Evolutionary conservation across 2,888 invertebrate genomes (phyloP), one percentile per base, ranked within the genome.

Genomic region (Altica lythri): DNA sequence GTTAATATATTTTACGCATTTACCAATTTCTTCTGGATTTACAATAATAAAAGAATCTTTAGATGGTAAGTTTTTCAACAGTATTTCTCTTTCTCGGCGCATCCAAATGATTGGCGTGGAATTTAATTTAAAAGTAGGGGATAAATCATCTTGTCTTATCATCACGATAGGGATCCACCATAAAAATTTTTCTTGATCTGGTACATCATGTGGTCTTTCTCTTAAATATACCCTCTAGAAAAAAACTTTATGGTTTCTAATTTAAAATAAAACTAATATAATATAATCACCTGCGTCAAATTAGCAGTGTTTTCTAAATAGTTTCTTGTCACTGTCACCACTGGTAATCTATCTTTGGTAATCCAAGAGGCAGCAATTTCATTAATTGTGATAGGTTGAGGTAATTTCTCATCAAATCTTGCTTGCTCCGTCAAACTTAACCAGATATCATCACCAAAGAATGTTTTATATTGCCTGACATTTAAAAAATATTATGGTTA

Each of bases 1-100:
- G n/a, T n/a, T n/a, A n/a, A n/a, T n/a, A n/a, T n/a, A n/a, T n/a
- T n/a, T n/a, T n/a, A n/a, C n/a, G 44, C 29, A 65, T 75, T 71
- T 69, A 87, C 89, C 90, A 58, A 90, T 90, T 78, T 92, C 91
- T 68, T 91, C 90, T 3, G 90, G 88, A 75, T 92, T 92, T 1
- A 91, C 80, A 49, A 92, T 86, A 42, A 92, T 81, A 68, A 90
- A 91, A 44, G 83, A 74, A 42, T 86, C 78, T 16, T 79, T 75
- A 0, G 68, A 72, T 0, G 87, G 84, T 65, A 86, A 75, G 50
- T 82, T 76, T 0, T 68, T 68, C 1, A 89, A 65, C 5, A 73
- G 78, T 1, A 84, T 68, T 48, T 84, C 79, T 27, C 78, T 79
- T 37, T 77, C 77, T 45, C 81, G 81, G 58, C 79, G 80, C 79